Conservation (phyloP, 2,888 invertebrate species). For the Vanessa cardui region DNA sequence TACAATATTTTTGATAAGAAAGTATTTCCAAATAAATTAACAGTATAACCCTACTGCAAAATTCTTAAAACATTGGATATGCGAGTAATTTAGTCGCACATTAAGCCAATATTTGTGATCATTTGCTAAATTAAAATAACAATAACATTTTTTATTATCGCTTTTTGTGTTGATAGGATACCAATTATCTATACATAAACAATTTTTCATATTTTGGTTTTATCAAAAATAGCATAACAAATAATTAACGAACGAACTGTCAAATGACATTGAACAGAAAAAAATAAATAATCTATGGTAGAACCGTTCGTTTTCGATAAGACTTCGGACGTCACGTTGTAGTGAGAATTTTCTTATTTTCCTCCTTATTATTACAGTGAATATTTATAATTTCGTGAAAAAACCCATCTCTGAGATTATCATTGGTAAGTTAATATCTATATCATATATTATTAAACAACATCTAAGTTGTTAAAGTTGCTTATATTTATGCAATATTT, state of each 20-base stretch:
- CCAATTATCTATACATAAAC: too few species aligned
- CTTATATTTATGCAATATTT: constrained; percentile 24
- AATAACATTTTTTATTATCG: too few species aligned
- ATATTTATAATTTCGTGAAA: constrained; percentile 13
- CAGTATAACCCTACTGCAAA: too few species aligned
- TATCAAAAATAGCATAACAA: neutral
- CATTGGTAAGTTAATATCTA: constrained; percentile 28
- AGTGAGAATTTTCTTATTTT: constrained; percentile 27
- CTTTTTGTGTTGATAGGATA: too few species aligned
- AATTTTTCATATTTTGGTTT: too few species aligned
- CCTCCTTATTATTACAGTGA: constrained; percentile 15
- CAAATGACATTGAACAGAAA: neutral
- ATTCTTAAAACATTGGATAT: too few species aligned
- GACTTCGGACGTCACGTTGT: constrained; percentile 31
- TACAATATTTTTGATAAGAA: too few species aligned
- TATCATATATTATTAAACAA: constrained; percentile 5
- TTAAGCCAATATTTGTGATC: too few species aligned
- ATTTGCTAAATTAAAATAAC: too few species aligned
- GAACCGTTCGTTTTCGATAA: constrained; percentile 19
- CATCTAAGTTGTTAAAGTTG: neutral
- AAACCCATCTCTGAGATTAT: neutral
- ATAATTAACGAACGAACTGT: constrained; percentile 6
- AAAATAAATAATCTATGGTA: constrained; percentile 28
- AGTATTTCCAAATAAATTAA: too few species aligned
- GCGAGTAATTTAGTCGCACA: too few species aligned